A percentile compares a stretch with the other conserved stretches of the same genome.
phyloP scores from a whole-genome alignment of 2,113 vertebrate species.

The Nettapus auritus region DNA sequence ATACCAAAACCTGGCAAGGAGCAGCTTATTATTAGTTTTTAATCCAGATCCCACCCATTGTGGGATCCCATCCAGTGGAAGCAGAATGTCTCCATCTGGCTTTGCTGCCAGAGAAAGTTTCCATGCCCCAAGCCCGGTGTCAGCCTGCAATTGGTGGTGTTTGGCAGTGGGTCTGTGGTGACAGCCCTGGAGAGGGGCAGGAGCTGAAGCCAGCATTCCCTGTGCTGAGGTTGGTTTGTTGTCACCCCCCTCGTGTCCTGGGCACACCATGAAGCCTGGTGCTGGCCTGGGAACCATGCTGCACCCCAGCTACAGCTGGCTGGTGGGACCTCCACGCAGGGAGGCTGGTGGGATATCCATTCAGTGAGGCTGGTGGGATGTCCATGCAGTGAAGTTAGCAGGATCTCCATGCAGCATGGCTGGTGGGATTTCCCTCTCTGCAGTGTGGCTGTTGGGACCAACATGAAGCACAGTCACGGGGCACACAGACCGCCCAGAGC shows the following conservation, averaged over 20 bases:
- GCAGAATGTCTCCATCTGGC: background rate
- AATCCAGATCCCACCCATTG: background rate
- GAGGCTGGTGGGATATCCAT: background rate
- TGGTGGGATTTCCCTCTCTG: no score
- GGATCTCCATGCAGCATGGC: background rate
- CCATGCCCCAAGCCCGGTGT: background rate
- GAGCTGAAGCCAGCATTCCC: background rate
- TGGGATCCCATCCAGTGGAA: background rate
- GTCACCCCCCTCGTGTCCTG: background rate
- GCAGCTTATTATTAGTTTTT: background rate
- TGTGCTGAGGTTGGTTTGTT: rapidly evolving
- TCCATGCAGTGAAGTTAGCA: no score
- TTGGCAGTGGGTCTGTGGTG: background rate
- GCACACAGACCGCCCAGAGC: rapidly evolving
- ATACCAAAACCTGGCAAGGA: background rate
- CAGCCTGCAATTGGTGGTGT: background rate
- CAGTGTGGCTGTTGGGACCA: background rate
- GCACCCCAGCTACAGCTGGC: background rate
- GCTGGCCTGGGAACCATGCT: background rate
- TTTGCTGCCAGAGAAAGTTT: background rate
- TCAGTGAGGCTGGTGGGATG: background rate
- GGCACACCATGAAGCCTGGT: rapidly evolving
- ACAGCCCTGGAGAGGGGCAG: background rate
- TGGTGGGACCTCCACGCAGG: background rate
- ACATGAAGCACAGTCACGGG: rapidly evolving